Evolutionary conservation across 1,140 invertebrate genomes (phyloP).

Genomic region (Globodera ellingtonae): DNA sequence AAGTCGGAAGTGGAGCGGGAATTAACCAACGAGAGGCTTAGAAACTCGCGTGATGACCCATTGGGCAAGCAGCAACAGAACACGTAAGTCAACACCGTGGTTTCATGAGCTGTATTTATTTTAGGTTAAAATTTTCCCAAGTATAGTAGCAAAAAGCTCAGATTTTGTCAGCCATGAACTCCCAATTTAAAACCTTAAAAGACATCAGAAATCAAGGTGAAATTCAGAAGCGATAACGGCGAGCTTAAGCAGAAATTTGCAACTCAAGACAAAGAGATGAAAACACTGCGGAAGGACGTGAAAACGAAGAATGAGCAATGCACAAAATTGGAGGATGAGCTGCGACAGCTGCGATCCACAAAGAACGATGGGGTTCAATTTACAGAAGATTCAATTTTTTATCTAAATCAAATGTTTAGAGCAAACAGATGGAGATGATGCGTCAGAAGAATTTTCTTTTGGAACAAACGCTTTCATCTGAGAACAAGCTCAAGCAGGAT

Average conservation of each 20-base stretch:
- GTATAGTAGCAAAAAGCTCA: slow-evolving; percentile 7
- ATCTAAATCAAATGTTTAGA: slow-evolving; percentile 32
- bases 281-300: slow-evolving; percentile 38
- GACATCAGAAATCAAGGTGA: too few relatives aligned
- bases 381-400: too few relatives aligned
- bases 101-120: background rate
- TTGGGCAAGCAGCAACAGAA: slow-evolving; percentile 21
- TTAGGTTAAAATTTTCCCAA: background rate
- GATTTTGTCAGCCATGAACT: too few relatives aligned
- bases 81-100: background rate
- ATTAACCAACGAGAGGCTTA: slow-evolving; percentile 41
- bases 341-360: slow-evolving; percentile 31
- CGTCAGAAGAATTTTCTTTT: slow-evolving; percentile 41
- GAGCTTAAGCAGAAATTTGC: slow-evolving; percentile 39
- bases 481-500: slow-evolving; percentile 51
- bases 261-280: slow-evolving; percentile 41
- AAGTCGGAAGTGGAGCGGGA: slow-evolving; percentile 52
- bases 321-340: slow-evolving; percentile 44
- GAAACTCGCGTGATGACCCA: slow-evolving; percentile 13
- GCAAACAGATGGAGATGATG: slow-evolving; percentile 37
- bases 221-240: background rate
- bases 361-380: slow-evolving; percentile 19
- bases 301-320: slow-evolving; percentile 41
- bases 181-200: too few relatives aligned
- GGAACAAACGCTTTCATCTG: slow-evolving; percentile 51